Conservation (phyloP, 2,888 invertebrate genomes). For the Pteria penguin region DNA sequence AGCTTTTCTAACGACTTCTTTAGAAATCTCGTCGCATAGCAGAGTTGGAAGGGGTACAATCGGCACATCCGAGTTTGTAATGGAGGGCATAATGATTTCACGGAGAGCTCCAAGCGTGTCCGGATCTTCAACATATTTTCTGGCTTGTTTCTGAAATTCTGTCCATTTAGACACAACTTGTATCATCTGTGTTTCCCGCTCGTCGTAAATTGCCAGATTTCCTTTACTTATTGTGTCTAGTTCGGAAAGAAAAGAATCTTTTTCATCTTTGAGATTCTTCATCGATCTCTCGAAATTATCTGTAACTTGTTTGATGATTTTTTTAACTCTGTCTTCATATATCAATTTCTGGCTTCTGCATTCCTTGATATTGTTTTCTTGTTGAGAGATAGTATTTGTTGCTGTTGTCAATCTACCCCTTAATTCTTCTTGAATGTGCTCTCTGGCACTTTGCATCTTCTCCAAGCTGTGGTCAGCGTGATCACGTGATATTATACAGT, state of each 20-base stretch:
- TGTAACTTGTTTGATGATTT: neutral
- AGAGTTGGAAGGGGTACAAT: neutral
- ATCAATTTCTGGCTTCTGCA: neutral
- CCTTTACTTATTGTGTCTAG: neutral
- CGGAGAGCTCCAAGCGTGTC: neutral
- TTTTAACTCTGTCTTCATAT: neutral
- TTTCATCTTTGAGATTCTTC: neutral
- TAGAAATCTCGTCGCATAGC: neutral
- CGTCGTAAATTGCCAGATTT: neutral
- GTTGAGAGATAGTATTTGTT: neutral
- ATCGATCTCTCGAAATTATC: neutral
- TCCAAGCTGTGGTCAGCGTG: neutral
- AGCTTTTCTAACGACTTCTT: neutral
- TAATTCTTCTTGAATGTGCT: neutral
- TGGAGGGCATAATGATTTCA: neutral
- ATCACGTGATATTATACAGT: slow-evolving; percentile 2
- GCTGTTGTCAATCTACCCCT: neutral
- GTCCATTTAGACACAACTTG: neutral
- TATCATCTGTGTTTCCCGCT: neutral
- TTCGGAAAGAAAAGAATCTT: neutral
- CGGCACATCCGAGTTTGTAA: neutral
- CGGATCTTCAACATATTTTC: neutral
- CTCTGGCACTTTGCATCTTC: neutral
- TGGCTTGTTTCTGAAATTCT: neutral
- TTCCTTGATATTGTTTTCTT: neutral